These are phyloP conservation scores for Onthophagus taurus DNA, from an alignment of 1,140 invertebrate species.

Conservation along the genomic window DNA sequence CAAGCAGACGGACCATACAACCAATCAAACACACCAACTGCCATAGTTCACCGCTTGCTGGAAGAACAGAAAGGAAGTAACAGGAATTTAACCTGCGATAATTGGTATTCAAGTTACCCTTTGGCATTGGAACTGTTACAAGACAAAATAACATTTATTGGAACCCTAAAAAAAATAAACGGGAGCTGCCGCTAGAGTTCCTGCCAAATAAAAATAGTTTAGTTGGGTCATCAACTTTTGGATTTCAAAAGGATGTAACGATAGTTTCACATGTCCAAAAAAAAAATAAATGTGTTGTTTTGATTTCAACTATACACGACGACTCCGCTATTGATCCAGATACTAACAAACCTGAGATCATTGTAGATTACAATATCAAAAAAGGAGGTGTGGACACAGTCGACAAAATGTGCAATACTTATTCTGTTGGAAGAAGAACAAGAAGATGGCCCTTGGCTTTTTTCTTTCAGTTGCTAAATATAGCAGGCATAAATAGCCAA, in stretches of 20 bases:
- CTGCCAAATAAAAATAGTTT: conserved; percentile 12
- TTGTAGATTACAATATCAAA: conserved; percentile 36
- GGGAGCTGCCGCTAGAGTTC: conserved; percentile 31
- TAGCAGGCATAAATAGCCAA: conserved; percentile 42
- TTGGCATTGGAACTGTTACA: conserved; percentile 23
- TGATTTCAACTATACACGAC: conserved; percentile 30
- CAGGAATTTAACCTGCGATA: conserved; percentile 29
- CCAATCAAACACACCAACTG: not conserved
- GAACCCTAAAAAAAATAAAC: conserved; percentile 32
- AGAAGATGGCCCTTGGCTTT: conserved; percentile 43
- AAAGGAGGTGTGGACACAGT: conserved; percentile 36
- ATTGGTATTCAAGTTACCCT: conserved; percentile 27
- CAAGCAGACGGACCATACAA: not conserved
- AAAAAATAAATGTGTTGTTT: conserved; percentile 18
- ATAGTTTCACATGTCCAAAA: conserved; percentile 27
- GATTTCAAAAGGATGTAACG: conserved; percentile 19
- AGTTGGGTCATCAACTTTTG: conserved; percentile 16
- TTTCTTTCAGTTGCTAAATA: conserved; percentile 43
- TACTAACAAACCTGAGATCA: conserved; percentile 34
- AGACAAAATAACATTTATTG: conserved; percentile 30
- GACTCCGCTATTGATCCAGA: conserved; percentile 17
- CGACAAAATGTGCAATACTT: conserved; percentile 30
- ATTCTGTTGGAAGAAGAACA: conserved; percentile 36
- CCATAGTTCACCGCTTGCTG: conserved; percentile 25
- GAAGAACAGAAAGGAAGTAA: conserved; percentile 22